Base-by-base conservation (phyloP, 2,888 invertebrate genomes). In the Drosophila percnosoma region DNA sequence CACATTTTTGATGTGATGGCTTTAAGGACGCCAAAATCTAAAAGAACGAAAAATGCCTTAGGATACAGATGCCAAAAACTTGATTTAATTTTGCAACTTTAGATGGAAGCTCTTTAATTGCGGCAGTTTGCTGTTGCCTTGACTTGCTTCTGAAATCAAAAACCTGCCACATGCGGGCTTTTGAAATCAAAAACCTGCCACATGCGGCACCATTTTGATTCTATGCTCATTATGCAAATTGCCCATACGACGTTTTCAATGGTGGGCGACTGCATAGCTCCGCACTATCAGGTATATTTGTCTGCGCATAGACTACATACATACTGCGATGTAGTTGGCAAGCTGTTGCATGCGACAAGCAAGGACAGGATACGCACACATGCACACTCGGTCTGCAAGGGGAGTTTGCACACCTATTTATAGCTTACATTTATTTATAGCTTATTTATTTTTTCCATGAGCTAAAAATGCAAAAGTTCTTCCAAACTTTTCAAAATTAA, bases 161-260 rank as follows among this genome's bases (percentile, higher is more conserved):
- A 53, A 69, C 68, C 71, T 57, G 57, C 59, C 68, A 58, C 65
- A 79, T 69, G 73, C 68, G 66, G 21, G 59, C 57, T 62, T 73
- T 78, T 75, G 61, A 53, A 78, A 73, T 70, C 54, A 64, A 73
- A 73, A 53, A 69, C 68, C 71, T 57, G 59, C 59, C 68, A 58
- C 65, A 79, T 69, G 73, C 68, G 68, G 21, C 63, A 55, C 51
- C 68, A 64, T 75, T 79, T 71, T 64, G 57, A 59, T 64, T 54
- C 80, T 74, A 62, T 62, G 61, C 79, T 82, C 88, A 89, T 85
- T 89, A 85, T 85, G 88, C 88, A 87, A 85, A 89, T 85, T 85
- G 76, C 76, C 66, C 62, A 85, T 72, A 74, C 74, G 85, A 89
- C 85, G 75, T 74, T 78, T 73, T 66, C 65, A 66, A 55, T 69